Evolutionary conservation across 2,113 vertebrate genomes (phyloP), one percentile per base, ranked within the genome.

Genomic region (Ceyx cyanopectus): DNA sequence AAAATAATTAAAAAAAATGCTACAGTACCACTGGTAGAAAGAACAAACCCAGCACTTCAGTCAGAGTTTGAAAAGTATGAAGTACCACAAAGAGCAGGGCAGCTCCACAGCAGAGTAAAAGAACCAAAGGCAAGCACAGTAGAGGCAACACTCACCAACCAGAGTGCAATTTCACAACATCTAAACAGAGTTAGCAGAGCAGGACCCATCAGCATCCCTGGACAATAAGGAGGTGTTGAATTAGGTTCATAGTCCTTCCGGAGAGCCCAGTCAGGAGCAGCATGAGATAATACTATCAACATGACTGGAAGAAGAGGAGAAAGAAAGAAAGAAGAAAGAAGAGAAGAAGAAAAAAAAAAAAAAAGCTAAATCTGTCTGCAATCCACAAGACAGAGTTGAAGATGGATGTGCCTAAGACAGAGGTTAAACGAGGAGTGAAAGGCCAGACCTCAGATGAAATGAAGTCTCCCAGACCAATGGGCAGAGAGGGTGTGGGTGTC

Each of bases 361-460:
- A 34, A 51, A 88, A 91, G 6, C 14, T 30, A 53, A 45, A 57
- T 32, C 46, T 3, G 9, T 34, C 46, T 46, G 9, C 66, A 18
- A 60, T 29, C 30, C 10, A 34, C 20, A 34, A 23, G 9, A 41
- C 12, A 65, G 20, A 63, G 6, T 22, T n/a, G n/a, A 67, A 48
- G 2, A 46, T 3, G 0, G 5, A 6, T 8, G 2, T 18, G 1
- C 53, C 30, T 60, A 63, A 68, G 62, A 9, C 5, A 3, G 0
- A 32, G 5, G 4, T 22, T 43, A 78, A 62, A 7, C 48, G 72
- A 81, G 6, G 10, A 65, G 3, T 3, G 0, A 63, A 74, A 70
- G 73, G 50, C 21, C 14, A 67, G 15, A 18, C 13, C 41, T 41
- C 24, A 68, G 65, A 43, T 15, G 4, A 65, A 74, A 78, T 50